Evolutionary conservation across 2,113 vertebrate genomes (phyloP).

Genomic region (Sander lucioperca): DNA sequence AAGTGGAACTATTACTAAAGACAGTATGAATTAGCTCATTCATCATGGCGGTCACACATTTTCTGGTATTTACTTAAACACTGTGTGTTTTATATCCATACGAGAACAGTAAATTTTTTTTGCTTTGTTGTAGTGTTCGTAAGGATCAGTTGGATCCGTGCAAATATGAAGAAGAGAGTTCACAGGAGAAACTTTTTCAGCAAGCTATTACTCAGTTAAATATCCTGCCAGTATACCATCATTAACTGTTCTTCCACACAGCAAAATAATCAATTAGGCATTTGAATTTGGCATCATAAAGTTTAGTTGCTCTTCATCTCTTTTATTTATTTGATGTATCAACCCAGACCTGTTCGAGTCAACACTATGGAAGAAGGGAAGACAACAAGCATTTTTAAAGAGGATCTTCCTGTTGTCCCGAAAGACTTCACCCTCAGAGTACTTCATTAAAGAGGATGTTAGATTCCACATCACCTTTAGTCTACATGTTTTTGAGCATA

Average conservation of each 20-base stretch:
- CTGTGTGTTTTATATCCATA: neutral
- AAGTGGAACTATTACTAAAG: neutral
- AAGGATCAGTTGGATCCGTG: constrained; percentile 94
- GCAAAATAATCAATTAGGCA: neutral
- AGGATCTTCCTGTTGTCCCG: constrained; percentile 82
- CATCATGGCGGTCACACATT: neutral
- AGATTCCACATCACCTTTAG: constrained; percentile 18
- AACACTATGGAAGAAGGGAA: constrained; percentile 85
- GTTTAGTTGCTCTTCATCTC: neutral
- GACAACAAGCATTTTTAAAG: constrained; percentile 83
- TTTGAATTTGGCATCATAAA: neutral
- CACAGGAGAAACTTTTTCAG: constrained; percentile 78
- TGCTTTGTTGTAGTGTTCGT: constrained; percentile 85
- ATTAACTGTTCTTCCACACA: neutral
- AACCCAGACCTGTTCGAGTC: constrained; percentile 75
- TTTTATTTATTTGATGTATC: neutral
- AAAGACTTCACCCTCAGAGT: constrained; percentile 84
- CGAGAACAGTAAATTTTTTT: neutral
- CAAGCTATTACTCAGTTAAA: constrained; percentile 85
- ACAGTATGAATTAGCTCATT: neutral
- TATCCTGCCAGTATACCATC: neutral
- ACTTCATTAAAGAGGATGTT: constrained; percentile 85
- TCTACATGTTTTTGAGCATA: neutral
- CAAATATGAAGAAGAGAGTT: constrained; percentile 94
- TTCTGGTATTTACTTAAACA: neutral